These are phyloP conservation scores for Cryptus viduatorius DNA, from an alignment of 2,888 invertebrate species.

Conservation along the genomic window DNA sequence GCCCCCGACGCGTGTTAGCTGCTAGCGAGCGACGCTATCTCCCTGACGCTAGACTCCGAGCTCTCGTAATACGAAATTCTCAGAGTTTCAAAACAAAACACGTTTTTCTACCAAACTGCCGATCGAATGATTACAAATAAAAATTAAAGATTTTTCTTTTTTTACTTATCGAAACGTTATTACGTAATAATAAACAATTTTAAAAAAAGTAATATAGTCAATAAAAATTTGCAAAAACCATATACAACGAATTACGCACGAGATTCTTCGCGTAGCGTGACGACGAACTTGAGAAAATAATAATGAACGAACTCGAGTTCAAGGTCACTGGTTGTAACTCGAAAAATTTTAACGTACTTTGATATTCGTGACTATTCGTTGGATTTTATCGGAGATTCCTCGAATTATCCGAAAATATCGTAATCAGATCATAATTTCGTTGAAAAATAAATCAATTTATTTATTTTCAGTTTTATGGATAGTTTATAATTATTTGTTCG, in stretches of 20 bases:
- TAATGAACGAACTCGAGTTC: no score
- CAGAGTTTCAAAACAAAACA: neutral
- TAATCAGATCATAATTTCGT: no score
- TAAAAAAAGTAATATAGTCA: no score
- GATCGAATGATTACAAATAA: neutral
- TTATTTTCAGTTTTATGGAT: no score
- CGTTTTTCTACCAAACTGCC: conserved; percentile 10
- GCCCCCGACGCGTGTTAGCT: conserved; percentile 23
- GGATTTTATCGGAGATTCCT: no score
- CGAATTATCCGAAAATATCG: no score
- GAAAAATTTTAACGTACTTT: no score
- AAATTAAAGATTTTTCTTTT: neutral
- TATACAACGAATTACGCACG: neutral
- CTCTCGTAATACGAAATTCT: conserved; percentile 13
- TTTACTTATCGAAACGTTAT: neutral
- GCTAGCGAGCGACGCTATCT: conserved; percentile 7
- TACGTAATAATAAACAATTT: neutral
- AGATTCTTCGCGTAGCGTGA: no score
- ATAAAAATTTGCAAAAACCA: conserved; percentile 8
- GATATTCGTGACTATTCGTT: no score
- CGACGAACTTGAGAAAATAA: no score
- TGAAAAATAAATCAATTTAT: no score
- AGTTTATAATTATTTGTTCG: neutral
- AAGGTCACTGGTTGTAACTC: no score
- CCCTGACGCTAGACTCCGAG: conserved; percentile 5